Evolutionary conservation across 2,113 vertebrate genomes (phyloP).

Genomic region (Sapayoa aenigma): DNA sequence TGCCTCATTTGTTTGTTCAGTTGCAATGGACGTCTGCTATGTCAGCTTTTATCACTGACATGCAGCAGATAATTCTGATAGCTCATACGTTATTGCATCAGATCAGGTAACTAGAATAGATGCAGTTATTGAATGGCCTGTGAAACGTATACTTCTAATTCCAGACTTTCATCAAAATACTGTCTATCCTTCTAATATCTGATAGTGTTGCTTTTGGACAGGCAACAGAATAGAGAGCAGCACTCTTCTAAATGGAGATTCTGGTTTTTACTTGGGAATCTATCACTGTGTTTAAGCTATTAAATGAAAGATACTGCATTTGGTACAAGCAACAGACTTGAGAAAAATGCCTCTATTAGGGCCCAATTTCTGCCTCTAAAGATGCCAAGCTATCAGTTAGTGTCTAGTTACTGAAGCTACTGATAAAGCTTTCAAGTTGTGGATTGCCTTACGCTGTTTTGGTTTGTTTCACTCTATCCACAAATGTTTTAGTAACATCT

Average conservation of each 20-base stretch:
- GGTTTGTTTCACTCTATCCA: rapidly evolving
- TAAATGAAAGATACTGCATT: neutral
- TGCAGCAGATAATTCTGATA: neutral
- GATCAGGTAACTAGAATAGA: neutral
- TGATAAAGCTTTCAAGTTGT: neutral
- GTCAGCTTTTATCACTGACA: neutral
- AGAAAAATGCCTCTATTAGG: neutral
- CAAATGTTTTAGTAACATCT: neutral
- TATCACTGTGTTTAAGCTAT: neutral
- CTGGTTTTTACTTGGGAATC: neutral
- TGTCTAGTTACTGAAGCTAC: neutral
- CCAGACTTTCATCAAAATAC: neutral
- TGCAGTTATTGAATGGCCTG: neutral
- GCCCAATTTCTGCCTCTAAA: neutral
- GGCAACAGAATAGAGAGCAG: neutral
- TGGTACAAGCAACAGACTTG: neutral
- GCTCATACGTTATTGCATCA: neutral
- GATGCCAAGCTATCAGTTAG: neutral
- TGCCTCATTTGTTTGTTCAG: neutral
- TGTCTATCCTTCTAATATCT: neutral
- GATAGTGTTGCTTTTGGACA: neutral
- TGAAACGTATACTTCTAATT: neutral
- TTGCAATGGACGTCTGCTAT: neutral
- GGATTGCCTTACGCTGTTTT: neutral
- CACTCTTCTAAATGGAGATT: neutral